Evolutionary conservation across 2,888 invertebrate genomes (phyloP).

Genomic region (Diplolepis rosae): DNA sequence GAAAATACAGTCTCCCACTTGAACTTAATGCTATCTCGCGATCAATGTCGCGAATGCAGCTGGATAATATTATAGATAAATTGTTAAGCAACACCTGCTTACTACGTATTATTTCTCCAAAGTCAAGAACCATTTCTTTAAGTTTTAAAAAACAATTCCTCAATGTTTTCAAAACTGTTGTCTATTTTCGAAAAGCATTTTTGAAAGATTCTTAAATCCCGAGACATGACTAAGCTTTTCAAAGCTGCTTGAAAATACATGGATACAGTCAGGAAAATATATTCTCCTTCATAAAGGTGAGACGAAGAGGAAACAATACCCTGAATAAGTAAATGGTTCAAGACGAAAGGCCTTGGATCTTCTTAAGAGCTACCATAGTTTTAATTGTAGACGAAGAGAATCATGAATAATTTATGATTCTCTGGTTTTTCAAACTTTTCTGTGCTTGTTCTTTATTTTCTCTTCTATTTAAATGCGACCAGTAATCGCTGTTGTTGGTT

Average conservation of each 20-base stretch:
- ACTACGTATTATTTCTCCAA: neutral
- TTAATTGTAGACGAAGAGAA: neutral
- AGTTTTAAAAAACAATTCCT: neutral
- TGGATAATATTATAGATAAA: slow-evolving; percentile 7
- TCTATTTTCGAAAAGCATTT: neutral
- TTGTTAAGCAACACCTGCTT: slow-evolving; percentile 5
- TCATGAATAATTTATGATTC: slow-evolving; percentile 8
- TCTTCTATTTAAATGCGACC: neutral
- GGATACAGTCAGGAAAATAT: neutral
- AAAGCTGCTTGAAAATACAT: neutral
- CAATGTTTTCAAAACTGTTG: neutral
- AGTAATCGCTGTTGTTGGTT: neutral
- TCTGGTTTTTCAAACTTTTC: slow-evolving; percentile 5
- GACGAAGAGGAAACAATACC: neutral
- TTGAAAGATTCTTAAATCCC: neutral
- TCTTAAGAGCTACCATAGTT: neutral
- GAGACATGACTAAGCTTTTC: too few species aligned
- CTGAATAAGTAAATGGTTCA: neutral
- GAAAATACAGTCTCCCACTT: slow-evolving; percentile 24
- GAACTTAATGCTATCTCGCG: slow-evolving; percentile 13
- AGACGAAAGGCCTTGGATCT: neutral
- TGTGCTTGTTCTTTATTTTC: slow-evolving; percentile 5
- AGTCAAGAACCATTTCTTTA: neutral
- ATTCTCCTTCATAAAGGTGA: neutral
- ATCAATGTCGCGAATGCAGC: neutral